phyloP scores from a whole-genome alignment of 2,797 vertebrate genomes.

The Cygnus olor region DNA sequence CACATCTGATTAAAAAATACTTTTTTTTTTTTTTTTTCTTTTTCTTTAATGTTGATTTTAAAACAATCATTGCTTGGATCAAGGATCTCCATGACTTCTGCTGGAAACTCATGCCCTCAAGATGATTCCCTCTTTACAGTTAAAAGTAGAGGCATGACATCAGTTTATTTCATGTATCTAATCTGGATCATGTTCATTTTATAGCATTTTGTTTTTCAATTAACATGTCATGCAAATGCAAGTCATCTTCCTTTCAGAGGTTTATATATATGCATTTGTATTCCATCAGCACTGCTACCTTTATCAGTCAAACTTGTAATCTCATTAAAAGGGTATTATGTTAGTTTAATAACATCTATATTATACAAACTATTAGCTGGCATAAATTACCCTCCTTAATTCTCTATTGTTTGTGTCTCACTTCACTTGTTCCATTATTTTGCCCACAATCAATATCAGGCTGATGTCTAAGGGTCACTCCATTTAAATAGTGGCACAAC shows the following conservation, averaged over 20 bases:
- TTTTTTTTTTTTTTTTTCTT: background rate
- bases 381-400: background rate
- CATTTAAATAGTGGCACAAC: background rate
- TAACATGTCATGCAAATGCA: background rate
- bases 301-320: background rate
- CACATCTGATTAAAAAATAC: background rate
- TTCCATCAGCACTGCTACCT: background rate
- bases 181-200: background rate
- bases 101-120: background rate
- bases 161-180: background rate
- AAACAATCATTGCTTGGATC: background rate
- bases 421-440: background rate
- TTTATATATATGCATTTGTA: background rate
- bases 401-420: background rate
- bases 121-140: background rate
- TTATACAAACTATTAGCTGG: background rate
- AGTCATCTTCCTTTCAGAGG: background rate
- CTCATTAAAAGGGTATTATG: background rate
- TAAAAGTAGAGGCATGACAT: background rate
- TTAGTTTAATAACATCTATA: slow-evolving; percentile 2
- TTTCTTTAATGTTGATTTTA: background rate
- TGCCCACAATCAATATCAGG: background rate
- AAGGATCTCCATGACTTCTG: background rate
- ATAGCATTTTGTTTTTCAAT: background rate
- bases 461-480: background rate